phyloP scores from a whole-genome alignment of 2,888 invertebrate species.

The Cistogaster globosa region DNA sequence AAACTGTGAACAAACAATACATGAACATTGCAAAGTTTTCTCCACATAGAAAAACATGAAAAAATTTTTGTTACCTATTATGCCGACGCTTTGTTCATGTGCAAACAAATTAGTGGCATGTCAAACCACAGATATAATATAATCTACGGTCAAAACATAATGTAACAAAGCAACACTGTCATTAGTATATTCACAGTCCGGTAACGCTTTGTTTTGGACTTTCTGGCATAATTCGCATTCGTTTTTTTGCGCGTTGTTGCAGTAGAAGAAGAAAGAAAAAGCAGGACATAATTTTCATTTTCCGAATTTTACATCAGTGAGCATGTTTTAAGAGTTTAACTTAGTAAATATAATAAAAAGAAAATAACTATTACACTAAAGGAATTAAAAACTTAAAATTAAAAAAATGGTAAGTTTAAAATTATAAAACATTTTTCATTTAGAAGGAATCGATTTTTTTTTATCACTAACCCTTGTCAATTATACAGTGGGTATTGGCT shows the following conservation, averaged over 20 bases:
- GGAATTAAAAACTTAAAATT: constrained; percentile 12
- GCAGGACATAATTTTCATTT: constrained; percentile 63
- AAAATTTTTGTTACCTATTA: too few species aligned
- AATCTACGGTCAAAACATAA: too few species aligned
- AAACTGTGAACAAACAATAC: too few species aligned
- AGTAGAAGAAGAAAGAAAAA: constrained; percentile 56
- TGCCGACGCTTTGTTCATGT: too few species aligned
- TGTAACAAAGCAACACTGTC: neutral
- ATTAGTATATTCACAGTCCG: neutral
- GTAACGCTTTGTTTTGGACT: constrained; percentile 37
- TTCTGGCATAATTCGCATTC: constrained; percentile 63
- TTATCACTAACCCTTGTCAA: constrained; percentile 63
- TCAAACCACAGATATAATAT: too few species aligned
- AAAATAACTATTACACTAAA: constrained; percentile 35
- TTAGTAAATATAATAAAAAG: constrained; percentile 36
- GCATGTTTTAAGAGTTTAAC: constrained; percentile 64
- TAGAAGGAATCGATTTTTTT: constrained; percentile 68
- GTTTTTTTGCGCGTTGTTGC: constrained; percentile 69
- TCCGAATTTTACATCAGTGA: constrained; percentile 60
- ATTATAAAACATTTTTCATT: neutral
- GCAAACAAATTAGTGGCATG: too few species aligned
- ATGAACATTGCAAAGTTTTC: too few species aligned
- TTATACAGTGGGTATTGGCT: constrained; percentile 58
- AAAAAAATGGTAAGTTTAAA: constrained; percentile 61
- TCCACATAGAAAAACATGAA: too few species aligned